phyloP scores from a whole-genome alignment of 2,797 vertebrate species.

The Stomatorhinus walkeri region DNA sequence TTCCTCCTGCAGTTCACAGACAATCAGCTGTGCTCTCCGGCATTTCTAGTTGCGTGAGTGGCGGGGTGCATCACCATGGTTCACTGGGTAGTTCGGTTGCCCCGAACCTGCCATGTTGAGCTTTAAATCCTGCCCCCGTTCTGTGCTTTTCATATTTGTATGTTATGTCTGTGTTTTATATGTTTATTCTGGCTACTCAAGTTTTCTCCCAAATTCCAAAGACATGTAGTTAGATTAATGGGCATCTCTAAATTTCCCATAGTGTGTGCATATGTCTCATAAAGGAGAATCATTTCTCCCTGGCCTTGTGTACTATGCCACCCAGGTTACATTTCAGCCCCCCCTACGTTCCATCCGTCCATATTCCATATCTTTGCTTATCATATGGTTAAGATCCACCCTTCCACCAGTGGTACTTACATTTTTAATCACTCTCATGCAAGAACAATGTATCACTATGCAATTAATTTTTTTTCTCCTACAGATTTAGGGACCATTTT shows the following conservation, averaged over 20 bases:
- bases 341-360: background rate
- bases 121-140: background rate
- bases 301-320: background rate
- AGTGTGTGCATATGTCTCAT: background rate
- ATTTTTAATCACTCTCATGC: background rate
- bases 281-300: background rate
- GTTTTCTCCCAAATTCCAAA: background rate
- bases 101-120: background rate
- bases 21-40: background rate
- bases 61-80: background rate
- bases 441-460: background rate
- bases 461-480: constrained; percentile 1
- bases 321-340: background rate
- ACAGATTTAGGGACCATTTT: constrained; percentile 25
- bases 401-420: background rate
- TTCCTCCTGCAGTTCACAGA: background rate
- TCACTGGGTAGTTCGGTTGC: background rate
- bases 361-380: background rate
- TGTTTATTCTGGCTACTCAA: background rate
- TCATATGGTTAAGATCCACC: background rate
- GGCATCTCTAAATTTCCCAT: background rate
- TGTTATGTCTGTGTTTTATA: background rate
- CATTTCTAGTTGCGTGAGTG: background rate
- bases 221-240: background rate
- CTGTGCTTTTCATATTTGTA: background rate